Conservation (phyloP, 2,888 invertebrate genomes). For the Xestia c-nigrum region DNA sequence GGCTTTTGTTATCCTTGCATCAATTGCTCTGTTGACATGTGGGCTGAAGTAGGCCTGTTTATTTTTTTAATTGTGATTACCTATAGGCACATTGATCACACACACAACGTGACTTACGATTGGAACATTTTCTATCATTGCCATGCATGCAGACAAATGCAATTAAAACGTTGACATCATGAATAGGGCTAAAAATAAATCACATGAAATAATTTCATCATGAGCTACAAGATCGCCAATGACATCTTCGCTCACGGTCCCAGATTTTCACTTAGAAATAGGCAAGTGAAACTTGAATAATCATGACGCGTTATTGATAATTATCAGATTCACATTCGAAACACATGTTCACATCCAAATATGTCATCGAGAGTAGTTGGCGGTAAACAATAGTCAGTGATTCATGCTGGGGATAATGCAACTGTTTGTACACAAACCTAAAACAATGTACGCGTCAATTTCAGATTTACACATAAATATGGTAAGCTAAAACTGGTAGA, state of each 20-base stretch:
- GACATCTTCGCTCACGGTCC: neutral
- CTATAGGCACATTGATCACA: conserved; percentile 7
- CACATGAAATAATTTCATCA: conserved; percentile 6
- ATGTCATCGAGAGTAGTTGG: conserved; percentile 73
- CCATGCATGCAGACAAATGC: conserved; percentile 17
- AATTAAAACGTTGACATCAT: conserved; percentile 20
- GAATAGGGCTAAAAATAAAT: conserved; percentile 30
- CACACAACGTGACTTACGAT: neutral
- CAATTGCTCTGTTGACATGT: conserved; percentile 56
- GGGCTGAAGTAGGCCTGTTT: conserved; percentile 25
- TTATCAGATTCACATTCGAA: conserved; percentile 69
- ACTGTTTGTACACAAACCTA: conserved; percentile 76
- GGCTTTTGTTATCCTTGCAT: conserved; percentile 61
- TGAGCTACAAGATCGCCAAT: neutral
- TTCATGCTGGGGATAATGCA: conserved; percentile 79
- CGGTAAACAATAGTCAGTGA: conserved; percentile 81
- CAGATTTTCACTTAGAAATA: conserved; percentile 18
- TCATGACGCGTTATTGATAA: conserved; percentile 63
- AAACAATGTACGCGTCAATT: conserved; percentile 68
- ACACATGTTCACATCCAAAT: conserved; percentile 74
- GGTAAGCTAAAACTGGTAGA: conserved; percentile 26
- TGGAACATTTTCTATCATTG: conserved; percentile 21
- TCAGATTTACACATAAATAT: conserved; percentile 36
- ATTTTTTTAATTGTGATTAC: conserved; percentile 39
- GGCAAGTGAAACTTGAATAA: conserved; percentile 47